Evolutionary conservation across 2,797 vertebrate species (phyloP).

Genomic region (Garrulus glandarius): DNA sequence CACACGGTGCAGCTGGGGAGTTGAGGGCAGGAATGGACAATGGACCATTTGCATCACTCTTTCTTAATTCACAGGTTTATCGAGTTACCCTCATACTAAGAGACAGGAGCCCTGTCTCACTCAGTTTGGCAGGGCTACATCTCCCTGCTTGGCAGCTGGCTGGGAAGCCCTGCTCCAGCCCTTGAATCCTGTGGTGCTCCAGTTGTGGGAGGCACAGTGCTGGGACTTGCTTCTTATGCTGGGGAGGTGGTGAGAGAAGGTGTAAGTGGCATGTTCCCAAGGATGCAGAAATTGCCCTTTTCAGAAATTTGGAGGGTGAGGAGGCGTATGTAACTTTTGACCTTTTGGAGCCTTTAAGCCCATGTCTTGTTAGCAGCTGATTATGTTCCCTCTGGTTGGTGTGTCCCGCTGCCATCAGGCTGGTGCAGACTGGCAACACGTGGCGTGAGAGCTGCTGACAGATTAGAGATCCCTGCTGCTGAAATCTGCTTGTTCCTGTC

Average conservation of each 20-base stretch:
- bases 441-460: constrained; percentile 10
- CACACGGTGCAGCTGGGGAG: background rate
- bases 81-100: background rate
- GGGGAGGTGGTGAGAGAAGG: background rate
- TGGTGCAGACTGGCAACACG: constrained; percentile 51
- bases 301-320: background rate
- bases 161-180: background rate
- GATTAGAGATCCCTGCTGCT: constrained; percentile 63
- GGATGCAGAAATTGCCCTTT: background rate
- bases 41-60: background rate
- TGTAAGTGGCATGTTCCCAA: background rate
- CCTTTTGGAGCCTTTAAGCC: constrained; percentile 28
- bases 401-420: background rate
- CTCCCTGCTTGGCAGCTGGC: background rate
- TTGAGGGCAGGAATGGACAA: background rate
- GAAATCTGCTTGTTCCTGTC: constrained; percentile 69
- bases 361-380: background rate
- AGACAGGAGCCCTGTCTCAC: background rate
- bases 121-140: background rate
- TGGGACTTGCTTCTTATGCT: background rate
- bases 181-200: background rate
- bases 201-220: background rate
- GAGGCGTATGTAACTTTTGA: background rate
- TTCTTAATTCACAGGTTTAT: background rate
- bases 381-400: background rate